phyloP scores from a whole-genome alignment of 2,797 vertebrate genomes.

The Morelia viridis region DNA sequence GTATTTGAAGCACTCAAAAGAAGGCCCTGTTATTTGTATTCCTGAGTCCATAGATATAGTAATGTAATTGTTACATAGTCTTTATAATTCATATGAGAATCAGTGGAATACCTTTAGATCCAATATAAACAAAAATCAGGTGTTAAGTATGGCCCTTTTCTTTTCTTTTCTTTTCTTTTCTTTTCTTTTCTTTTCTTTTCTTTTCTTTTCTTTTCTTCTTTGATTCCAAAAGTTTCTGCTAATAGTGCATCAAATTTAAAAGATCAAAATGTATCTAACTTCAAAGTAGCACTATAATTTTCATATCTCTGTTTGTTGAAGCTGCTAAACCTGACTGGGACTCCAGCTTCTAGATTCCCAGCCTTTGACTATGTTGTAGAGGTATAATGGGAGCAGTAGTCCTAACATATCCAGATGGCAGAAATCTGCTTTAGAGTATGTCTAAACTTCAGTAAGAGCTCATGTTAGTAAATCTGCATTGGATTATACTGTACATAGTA shows the following conservation, averaged over 20 bases:
- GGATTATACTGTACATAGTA: not conserved
- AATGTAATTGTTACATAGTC: too few species aligned
- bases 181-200: too few species aligned
- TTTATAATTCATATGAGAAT: not conserved
- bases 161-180: too few species aligned
- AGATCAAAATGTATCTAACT: not conserved
- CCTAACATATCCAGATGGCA: not conserved
- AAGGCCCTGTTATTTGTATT: not conserved
- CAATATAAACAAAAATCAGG: not conserved
- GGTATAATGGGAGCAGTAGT: too few species aligned
- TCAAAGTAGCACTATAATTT: not conserved
- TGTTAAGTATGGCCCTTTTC: too few species aligned
- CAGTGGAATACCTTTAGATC: not conserved
- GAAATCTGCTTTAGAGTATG: not conserved
- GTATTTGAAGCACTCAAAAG: not conserved
- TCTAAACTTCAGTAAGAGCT: not conserved
- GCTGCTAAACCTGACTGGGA: not conserved
- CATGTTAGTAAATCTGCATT: not conserved
- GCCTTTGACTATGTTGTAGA: too few species aligned
- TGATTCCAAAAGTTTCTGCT: not conserved
- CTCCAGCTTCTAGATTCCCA: too few species aligned
- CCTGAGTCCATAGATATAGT: not conserved
- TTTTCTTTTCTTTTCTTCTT: not conserved
- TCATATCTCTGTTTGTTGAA: not conserved
- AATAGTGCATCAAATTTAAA: not conserved